These are phyloP conservation scores for Pectinophora gossypiella DNA, from an alignment of 1,140 invertebrate species.

Conservation along the genomic window DNA sequence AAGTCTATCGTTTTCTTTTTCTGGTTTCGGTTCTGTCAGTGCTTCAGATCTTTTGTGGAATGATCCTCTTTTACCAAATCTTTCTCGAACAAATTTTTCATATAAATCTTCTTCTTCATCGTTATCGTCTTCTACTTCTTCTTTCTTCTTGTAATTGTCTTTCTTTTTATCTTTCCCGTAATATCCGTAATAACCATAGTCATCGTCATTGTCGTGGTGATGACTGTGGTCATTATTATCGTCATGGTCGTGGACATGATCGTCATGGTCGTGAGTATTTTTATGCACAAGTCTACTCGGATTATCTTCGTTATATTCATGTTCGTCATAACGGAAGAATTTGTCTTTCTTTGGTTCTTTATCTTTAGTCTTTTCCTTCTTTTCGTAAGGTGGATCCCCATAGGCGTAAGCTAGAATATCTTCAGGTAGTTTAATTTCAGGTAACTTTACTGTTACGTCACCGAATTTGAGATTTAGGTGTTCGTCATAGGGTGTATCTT, in stretches of 20 bases:
- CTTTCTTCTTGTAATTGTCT: constrained; percentile 22
- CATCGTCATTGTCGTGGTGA: constrained; percentile 27
- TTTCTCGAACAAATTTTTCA: constrained; percentile 61
- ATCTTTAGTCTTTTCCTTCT: constrained; percentile 20
- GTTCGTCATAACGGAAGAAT: constrained; percentile 29
- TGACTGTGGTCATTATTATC: constrained; percentile 14
- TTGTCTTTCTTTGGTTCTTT: constrained; percentile 17
- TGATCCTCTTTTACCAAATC: constrained; percentile 53
- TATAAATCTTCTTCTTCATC: constrained; percentile 53
- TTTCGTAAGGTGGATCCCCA: constrained; percentile 25
- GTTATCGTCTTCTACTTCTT: constrained; percentile 31
- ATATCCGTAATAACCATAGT: constrained; percentile 27
- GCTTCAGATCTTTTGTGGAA: constrained; percentile 45
- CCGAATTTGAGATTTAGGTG: constrained; percentile 58
- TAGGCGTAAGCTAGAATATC: constrained; percentile 50
- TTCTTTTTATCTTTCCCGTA: constrained; percentile 18
- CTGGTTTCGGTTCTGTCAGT: constrained; percentile 24
- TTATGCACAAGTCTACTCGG: neutral
- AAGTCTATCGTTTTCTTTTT: constrained; percentile 36
- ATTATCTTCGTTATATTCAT: constrained; percentile 27
- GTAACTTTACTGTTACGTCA: constrained; percentile 50
- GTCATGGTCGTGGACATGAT: constrained; percentile 22
- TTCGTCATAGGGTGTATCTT: constrained; percentile 42
- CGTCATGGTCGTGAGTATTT: constrained; percentile 11
- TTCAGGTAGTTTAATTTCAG: constrained; percentile 62